phyloP scores from a whole-genome alignment of 1,140 invertebrate genomes.

The Mya arenaria region DNA sequence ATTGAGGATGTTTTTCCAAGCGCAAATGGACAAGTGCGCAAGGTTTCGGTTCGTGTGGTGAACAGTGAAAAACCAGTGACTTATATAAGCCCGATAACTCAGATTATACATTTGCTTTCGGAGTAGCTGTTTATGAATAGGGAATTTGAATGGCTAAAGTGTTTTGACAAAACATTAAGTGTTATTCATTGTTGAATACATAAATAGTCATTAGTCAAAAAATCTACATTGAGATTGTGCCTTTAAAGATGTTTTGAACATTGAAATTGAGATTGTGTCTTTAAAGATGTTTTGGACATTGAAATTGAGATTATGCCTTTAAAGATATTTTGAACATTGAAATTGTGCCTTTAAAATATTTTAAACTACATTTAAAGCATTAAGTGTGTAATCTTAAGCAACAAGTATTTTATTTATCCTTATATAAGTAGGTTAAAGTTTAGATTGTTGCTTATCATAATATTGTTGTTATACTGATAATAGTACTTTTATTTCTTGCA shows the following conservation, averaged over 20 bases:
- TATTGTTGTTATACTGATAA: neutral
- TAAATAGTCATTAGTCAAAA: neutral
- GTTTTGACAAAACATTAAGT: neutral
- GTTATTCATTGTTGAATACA: neutral
- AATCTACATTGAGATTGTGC: neutral
- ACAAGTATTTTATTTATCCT: too few relatives aligned
- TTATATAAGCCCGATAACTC: neutral
- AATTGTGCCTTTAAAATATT: too few relatives aligned
- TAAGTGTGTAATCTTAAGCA: too few relatives aligned
- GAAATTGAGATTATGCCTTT: neutral
- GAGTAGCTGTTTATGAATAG: neutral
- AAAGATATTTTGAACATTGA: neutral
- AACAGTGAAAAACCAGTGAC: neutral
- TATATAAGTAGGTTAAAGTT: too few relatives aligned
- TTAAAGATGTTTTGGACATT: neutral
- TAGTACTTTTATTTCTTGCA: neutral
- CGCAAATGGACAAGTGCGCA: too few relatives aligned
- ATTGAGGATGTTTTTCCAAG: too few relatives aligned
- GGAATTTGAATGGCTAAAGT: neutral
- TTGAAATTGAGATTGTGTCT: neutral
- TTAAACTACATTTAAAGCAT: too few relatives aligned
- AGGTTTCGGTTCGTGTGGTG: constrained; percentile 19
- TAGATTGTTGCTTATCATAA: neutral
- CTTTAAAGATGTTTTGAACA: neutral
- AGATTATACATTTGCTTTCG: constrained; percentile 3